These are phyloP conservation scores for Adelges cooleyi DNA, from an alignment of 1,140 invertebrate species.

Conservation along the genomic window DNA sequence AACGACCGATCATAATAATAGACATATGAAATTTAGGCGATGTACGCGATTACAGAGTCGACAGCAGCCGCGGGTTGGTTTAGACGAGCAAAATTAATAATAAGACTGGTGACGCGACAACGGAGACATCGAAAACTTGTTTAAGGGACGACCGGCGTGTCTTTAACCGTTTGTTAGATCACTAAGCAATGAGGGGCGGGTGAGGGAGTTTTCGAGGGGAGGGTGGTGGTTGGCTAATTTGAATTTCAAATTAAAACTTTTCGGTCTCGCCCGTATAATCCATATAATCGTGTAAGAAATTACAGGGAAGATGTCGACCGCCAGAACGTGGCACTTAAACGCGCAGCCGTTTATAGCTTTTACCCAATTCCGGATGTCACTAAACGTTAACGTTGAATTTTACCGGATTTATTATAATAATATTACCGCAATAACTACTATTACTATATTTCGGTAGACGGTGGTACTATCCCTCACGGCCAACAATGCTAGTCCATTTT, in stretches of 20 bases:
- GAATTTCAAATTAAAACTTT: constrained; percentile 24
- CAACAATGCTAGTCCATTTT: too few species aligned
- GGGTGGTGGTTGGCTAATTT: not conserved
- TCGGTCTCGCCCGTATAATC: not conserved
- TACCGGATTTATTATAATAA: not conserved
- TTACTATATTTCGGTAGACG: too few species aligned
- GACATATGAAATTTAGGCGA: too few species aligned
- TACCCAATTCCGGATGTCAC: not conserved
- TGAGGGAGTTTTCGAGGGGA: too few species aligned
- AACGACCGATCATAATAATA: too few species aligned
- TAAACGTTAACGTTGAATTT: not conserved
- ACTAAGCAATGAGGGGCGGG: too few species aligned
- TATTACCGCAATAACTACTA: too few species aligned
- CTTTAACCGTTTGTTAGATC: too few species aligned
- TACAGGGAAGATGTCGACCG: not conserved
- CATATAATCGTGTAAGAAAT: not conserved
- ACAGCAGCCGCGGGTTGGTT: too few species aligned
- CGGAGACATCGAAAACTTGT: not conserved
- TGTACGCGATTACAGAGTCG: too few species aligned
- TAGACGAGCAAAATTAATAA: too few species aligned
- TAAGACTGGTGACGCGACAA: not conserved
- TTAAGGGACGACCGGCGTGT: not conserved
- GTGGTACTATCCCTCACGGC: too few species aligned
- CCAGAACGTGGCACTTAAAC: not conserved
- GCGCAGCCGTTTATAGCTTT: not conserved